phyloP scores from a whole-genome alignment of 2,113 vertebrate genomes.

The Haemorhous mexicanus region DNA sequence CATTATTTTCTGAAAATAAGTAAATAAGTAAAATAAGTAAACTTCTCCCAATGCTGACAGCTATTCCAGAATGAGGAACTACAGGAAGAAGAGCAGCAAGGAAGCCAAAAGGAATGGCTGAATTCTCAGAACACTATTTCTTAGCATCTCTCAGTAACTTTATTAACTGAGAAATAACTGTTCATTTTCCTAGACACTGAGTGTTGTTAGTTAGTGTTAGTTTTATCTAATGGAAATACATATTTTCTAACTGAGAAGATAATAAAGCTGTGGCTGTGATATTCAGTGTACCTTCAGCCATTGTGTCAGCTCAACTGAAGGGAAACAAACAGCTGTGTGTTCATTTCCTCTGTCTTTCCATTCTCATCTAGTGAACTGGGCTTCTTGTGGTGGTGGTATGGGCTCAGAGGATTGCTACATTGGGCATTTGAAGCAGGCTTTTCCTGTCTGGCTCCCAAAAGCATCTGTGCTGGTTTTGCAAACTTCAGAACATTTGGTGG shows the following conservation, averaged over 20 bases:
- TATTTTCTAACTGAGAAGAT: neutral
- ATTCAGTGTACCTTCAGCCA: neutral
- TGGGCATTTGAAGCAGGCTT: neutral
- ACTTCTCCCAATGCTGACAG: neutral
- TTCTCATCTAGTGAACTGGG: neutral
- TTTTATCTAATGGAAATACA: neutral
- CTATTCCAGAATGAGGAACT: neutral
- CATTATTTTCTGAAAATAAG: neutral
- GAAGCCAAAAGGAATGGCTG: neutral
- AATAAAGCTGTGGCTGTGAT: neutral
- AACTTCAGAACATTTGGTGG: neutral
- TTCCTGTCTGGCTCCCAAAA: neutral
- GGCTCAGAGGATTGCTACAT: neutral
- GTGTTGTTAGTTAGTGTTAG: neutral
- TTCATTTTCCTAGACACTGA: neutral
- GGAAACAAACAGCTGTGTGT: neutral
- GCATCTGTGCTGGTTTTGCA: neutral
- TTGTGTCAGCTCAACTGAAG: neutral
- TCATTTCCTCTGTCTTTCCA: neutral
- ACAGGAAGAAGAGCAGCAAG: fast-evolving
- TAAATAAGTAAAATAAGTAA: too few species aligned
- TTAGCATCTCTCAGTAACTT: neutral
- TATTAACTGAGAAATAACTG: neutral
- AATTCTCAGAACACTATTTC: neutral
- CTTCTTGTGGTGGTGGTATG: neutral